Evolutionary conservation across 2,113 vertebrate species (phyloP).

Genomic region (Lathamus discolor): DNA sequence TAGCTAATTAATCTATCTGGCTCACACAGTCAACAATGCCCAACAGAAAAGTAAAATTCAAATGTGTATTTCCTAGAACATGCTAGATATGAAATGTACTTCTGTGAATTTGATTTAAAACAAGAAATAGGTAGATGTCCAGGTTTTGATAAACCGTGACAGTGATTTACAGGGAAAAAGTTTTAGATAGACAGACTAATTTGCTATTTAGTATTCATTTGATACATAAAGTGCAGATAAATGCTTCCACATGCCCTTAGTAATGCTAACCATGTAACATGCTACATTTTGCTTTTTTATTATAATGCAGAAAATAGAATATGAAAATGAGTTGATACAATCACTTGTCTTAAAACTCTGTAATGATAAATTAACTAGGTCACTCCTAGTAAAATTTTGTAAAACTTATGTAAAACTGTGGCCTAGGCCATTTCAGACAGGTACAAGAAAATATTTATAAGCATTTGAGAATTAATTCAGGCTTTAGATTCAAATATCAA

Average conservation of each 20-base stretch:
- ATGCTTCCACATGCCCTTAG: not conserved
- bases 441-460: not conserved
- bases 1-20: not conserved
- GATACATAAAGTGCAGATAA: not conserved
- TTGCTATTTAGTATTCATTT: not conserved
- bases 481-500: not conserved
- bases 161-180: not conserved
- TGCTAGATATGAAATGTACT: not conserved
- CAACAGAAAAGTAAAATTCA: not conserved
- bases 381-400: not conserved
- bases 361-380: not conserved
- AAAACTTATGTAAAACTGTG: not conserved
- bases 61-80: not conserved
- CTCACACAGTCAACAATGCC: not conserved
- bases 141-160: not conserved
- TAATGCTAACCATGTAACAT: not conserved
- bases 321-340: not conserved
- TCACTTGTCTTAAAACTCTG: not conserved
- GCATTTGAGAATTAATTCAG: not conserved
- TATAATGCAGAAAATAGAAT: not conserved
- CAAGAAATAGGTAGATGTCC: not conserved
- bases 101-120: not conserved
- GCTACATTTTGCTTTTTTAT: not conserved
- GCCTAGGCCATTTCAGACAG: not conserved
- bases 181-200: not conserved